Evolutionary conservation across 1,140 invertebrate genomes (phyloP), one percentile per base, ranked within the genome.

Genomic region (Drosophila leontia): DNA sequence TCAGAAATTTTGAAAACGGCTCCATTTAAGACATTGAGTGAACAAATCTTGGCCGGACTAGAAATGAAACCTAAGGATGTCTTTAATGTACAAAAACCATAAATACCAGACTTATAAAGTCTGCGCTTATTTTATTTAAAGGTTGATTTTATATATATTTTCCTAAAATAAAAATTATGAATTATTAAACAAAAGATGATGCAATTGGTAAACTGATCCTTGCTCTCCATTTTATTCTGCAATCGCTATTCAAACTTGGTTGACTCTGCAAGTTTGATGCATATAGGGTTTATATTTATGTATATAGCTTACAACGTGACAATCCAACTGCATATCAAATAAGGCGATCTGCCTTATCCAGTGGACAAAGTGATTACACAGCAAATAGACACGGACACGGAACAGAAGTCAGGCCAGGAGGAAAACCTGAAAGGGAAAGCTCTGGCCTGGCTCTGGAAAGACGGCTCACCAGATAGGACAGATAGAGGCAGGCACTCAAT

Each of bases 341-440:
- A 58, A 57, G 47, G 26, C 13, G 42, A 72, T 57, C 34, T 37
- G 3, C 23, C 35, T 41, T 75, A 75, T 75, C 41, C 59, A 37
- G 57, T 50, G 35, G 34, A 57, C 64, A 78, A 78, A 82, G 37
- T 75, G 76, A 80, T 80, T 80, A 67, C 75, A 63, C 57, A 78
- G 68, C 47, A 53, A 39, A 55, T 12, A 39, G 53, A n/a, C 53
- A 39, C 13, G 35, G 35, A 72, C 53, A n/a, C 9, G 12, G 13
- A 53, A 55, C 26, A 56, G 29, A 76, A 55, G 60, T 29, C 39
- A 37, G 23, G 50, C 29, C n/a, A 39, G 29, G 12, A 42, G 72
- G 26, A 34, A 32, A 44, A 53, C 48, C 41, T 37, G 55, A 74
- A 55, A 74, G 77, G 63, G 61, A 78, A 68, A 63, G 57, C 53